A percentile compares a stretch with the other conserved stretches of the same genome.
Conservation (phyloP, 2,888 invertebrate species). For the Hirtodrosophila alboralis region DNA sequence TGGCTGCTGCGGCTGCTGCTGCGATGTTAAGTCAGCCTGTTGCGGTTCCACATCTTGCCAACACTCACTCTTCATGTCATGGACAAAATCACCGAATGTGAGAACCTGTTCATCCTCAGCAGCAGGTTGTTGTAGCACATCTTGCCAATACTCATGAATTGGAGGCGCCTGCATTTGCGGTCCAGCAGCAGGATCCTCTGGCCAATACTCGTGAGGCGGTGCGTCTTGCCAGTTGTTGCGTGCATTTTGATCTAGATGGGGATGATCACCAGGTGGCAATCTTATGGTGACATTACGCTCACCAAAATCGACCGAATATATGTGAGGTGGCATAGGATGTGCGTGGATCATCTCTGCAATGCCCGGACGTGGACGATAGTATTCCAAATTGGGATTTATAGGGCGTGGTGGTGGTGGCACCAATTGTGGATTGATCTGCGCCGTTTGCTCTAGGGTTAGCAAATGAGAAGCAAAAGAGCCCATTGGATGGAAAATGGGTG, state of each 20-base stretch:
- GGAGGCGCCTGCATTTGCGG: not conserved
- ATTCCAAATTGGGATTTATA: conserved; percentile 1
- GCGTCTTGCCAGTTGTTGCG: too few species aligned
- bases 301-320: conserved; percentile 1
- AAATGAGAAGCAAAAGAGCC: conserved; percentile 43
- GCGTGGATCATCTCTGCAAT: not conserved
- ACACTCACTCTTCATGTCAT: not conserved
- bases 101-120: too few species aligned
- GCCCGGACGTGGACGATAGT: not conserved
- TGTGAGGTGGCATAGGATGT: not conserved
- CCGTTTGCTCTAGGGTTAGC: conserved; percentile 26
- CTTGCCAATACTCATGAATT: conserved; percentile 2
- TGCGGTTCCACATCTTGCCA: not conserved
- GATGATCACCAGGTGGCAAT: too few species aligned
- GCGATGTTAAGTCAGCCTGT: too few species aligned
- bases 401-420: not conserved
- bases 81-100: too few species aligned
- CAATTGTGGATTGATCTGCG: conserved; percentile 13
- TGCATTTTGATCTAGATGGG: too few species aligned
- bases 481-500: conserved; percentile 49
- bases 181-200: not conserved
- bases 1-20: not conserved
- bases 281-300: not conserved
- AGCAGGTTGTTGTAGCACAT: too few species aligned
- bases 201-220: not conserved